phyloP scores from a whole-genome alignment of 2,113 vertebrate genomes.

The Nibea coibor region DNA sequence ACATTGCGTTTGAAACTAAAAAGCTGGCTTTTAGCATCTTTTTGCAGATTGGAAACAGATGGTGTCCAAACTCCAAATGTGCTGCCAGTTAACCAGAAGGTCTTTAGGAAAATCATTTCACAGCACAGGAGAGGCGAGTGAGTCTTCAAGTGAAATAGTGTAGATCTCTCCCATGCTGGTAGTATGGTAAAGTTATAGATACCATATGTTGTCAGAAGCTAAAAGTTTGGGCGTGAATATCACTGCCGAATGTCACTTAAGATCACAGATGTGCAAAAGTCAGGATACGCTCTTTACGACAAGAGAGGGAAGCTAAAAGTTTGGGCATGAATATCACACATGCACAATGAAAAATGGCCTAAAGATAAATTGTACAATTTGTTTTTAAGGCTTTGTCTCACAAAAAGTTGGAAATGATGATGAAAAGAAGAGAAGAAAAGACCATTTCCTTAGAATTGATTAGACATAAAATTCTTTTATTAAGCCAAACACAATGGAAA shows the following conservation, averaged over 20 bases:
- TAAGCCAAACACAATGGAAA: slow-evolving; percentile 37
- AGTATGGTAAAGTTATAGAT: slow-evolving; percentile 18
- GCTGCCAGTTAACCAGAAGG: slow-evolving; percentile 19
- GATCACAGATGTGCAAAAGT: no score
- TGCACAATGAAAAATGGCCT: slow-evolving; percentile 25
- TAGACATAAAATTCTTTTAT: slow-evolving; percentile 42
- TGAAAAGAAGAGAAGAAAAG: no score
- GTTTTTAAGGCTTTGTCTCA: slow-evolving; percentile 24
- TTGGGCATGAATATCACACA: slow-evolving; percentile 19
- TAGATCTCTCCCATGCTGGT: slow-evolving; percentile 29
- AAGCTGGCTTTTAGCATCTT: slow-evolving; percentile 30
- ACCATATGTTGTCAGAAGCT: slow-evolving; percentile 33
- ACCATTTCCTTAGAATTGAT: slow-evolving; percentile 58
- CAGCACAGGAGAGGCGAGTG: slow-evolving; percentile 18
- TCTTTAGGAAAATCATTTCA: slow-evolving; percentile 15
- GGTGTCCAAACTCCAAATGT: slow-evolving; percentile 27
- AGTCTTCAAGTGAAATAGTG: slow-evolving; percentile 18
- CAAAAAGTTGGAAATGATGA: slow-evolving; percentile 26
- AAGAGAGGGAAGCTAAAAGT: slow-evolving; percentile 3
- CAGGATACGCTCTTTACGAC: no score
- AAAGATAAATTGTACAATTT: slow-evolving; percentile 39
- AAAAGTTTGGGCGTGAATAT: slow-evolving; percentile 18
- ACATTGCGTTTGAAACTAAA: slow-evolving; percentile 43
- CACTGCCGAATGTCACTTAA: no score
- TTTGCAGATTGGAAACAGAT: slow-evolving; percentile 68